phyloP scores from a whole-genome alignment of 30 jellyfish, hydroid and myxozoan genomes.

The Hydractinia echinata region DNA sequence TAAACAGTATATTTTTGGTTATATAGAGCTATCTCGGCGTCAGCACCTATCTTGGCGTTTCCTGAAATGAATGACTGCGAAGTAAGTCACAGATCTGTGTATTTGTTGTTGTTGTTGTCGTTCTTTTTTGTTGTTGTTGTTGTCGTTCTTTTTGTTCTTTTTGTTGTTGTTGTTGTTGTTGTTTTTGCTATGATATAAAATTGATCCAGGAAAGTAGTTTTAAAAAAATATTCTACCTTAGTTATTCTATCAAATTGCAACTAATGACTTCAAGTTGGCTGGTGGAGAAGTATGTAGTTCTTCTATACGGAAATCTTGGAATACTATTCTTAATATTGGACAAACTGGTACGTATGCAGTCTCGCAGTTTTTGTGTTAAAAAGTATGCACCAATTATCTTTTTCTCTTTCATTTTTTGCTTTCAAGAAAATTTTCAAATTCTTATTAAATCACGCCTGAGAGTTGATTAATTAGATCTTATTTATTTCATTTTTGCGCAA shows the following conservation, averaged over 20 bases:
- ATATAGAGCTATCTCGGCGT: conserved; percentile 81
- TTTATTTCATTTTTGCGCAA: no score
- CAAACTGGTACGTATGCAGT: conserved; percentile 50
- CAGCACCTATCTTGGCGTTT: conserved; percentile 91
- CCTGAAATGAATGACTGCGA: conserved; percentile 86
- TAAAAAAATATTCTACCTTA: background rate
- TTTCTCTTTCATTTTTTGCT: no score
- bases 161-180: no score
- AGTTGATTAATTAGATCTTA: no score
- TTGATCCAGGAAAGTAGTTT: background rate
- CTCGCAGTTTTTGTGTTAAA: no score
- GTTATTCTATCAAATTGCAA: conserved; percentile 66
- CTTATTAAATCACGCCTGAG: no score
- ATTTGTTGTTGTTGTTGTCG: no score
- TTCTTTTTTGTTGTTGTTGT: background rate
- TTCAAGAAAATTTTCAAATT: no score
- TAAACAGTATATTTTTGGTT: background rate
- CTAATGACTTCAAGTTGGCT: conserved; percentile 70
- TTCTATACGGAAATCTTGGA: conserved; percentile 81
- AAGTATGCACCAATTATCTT: no score
- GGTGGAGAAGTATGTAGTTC: conserved; percentile 81
- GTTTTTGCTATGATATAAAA: background rate
- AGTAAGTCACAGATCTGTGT: conserved; percentile 31
- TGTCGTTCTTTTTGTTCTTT: background rate
- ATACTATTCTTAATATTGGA: conserved; percentile 51